A percentile compares a stretch with the other conserved stretches of the same genome.
Evolutionary conservation across 1,140 invertebrate species (phyloP).

Genomic region (Amyelois transitella): DNA sequence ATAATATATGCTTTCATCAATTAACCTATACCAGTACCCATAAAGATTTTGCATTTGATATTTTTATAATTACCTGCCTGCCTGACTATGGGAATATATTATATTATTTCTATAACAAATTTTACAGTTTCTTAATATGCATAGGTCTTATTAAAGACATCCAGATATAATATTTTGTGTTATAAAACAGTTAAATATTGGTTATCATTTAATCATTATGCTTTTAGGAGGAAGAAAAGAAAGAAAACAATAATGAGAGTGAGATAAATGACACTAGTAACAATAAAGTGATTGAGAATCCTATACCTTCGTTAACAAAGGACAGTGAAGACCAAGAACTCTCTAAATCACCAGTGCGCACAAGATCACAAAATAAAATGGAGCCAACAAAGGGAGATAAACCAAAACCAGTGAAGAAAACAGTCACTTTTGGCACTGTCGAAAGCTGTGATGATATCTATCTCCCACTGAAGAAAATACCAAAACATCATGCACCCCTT

Average conservation of each 20-base stretch:
- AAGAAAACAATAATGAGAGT: slow-evolving; percentile 65
- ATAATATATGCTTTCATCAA: no score
- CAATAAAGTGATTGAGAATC: slow-evolving; percentile 37
- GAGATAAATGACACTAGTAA: slow-evolving; percentile 45
- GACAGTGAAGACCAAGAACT: slow-evolving; percentile 38
- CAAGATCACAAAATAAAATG: slow-evolving; percentile 73
- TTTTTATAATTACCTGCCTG: no score
- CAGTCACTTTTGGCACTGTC: slow-evolving; percentile 71
- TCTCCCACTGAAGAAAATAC: slow-evolving; percentile 61
- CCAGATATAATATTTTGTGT: no score
- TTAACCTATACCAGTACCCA: no score
- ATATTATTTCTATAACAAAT: no score
- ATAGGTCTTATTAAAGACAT: no score
- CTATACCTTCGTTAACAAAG: slow-evolving; percentile 31
- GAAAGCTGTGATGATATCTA: slow-evolving; percentile 71
- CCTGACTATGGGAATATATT: no score
- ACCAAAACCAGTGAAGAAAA: slow-evolving; percentile 69
- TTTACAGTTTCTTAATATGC: no score
- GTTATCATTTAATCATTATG: neutral
- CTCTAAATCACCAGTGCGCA: slow-evolving; percentile 66
- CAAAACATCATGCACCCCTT: slow-evolving; percentile 68
- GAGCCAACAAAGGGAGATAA: slow-evolving; percentile 59
- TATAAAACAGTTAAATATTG: no score
- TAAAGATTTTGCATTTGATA: no score
- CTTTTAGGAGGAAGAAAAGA: slow-evolving; percentile 72